Evolutionary conservation across 2,888 invertebrate genomes (phyloP).

Genomic region (Hyalella azteca): DNA sequence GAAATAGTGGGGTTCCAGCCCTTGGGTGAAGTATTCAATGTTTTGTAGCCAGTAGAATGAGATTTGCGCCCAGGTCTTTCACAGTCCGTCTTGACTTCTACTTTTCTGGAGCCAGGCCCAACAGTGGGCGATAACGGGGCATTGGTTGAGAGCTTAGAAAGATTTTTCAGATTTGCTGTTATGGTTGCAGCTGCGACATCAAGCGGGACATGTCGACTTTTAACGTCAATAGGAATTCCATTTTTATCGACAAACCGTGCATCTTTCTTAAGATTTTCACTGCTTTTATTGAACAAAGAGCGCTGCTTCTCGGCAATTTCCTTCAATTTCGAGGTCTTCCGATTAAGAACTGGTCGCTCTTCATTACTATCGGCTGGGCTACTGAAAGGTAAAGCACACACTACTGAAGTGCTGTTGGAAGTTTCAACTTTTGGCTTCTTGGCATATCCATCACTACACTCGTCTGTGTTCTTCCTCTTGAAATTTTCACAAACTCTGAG

Average conservation of each 20-base stretch:
- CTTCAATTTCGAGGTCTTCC: constrained; percentile 16
- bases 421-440: neutral
- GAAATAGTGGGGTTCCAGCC: constrained; percentile 68
- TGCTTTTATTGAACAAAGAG: neutral
- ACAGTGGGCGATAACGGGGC: constrained; percentile 72
- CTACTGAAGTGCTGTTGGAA: neutral
- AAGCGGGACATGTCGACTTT: neutral
- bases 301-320: constrained; percentile 15
- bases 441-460: neutral
- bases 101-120: constrained; percentile 72
- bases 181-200: neutral
- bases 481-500: constrained; percentile 8
- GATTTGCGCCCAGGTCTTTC: constrained; percentile 40
- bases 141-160: constrained; percentile 62
- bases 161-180: neutral
- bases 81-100: constrained; percentile 61
- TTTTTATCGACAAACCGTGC: constrained; percentile 8
- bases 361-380: constrained; percentile 7
- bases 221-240: neutral
- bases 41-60: constrained; percentile 66
- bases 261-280: constrained; percentile 3
- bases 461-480: neutral
- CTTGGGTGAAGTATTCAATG: constrained; percentile 69
- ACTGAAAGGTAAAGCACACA: neutral
- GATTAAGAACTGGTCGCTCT: neutral